Evolutionary conservation across 1,140 invertebrate genomes (phyloP), one percentile per base, ranked within the genome.

Genomic region (Drosophila oshimai): DNA sequence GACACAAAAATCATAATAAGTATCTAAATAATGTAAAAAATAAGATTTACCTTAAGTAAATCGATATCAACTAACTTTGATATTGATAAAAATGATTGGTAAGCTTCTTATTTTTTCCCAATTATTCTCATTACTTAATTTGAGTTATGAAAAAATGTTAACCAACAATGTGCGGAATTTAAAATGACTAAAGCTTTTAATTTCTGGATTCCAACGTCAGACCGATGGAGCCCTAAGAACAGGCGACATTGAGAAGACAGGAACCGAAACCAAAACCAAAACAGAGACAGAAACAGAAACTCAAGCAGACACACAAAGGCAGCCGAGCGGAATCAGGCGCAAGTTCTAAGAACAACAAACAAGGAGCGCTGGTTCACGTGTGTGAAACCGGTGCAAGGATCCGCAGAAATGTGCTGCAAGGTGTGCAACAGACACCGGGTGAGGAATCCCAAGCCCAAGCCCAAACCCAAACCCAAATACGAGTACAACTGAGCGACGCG

Each of bases 391-490:
- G 20, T 33, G 44, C 18, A 36, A 47, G 36, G 54, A 49, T 26
- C 24, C 28, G 53, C 39, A 29, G 54, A 44, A 47, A 65, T 33
- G 7, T 20, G 58, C 33, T 53, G 28, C 34, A n/a, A 39, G 34
- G 36, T 31, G 28, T 65, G 61, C 76, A 80, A 65, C 65, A 75
- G 68, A 55, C 53, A 41, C 58, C 37, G 53, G 20, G 7, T 17
- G 6, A 34, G 44, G 44, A 29, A 47, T 42, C 17, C 33, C 36
- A 29, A 20, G 31, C n/a, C n/a, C n/a, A n/a, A n/a, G n/a, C n/a
- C n/a, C n/a, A 37, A 54, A 18, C 20, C 33, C 17, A 41, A 55
- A 6, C 10, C 26, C 33, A 28, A 60, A 49, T 7, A 37, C 50
- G 54, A 51, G 36, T 53, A 50, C 46, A 69, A 55, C 44, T 70